These are phyloP conservation scores for Sminthurides bifidus DNA, from an alignment of 1,140 invertebrate species.

Conservation along the genomic window DNA sequence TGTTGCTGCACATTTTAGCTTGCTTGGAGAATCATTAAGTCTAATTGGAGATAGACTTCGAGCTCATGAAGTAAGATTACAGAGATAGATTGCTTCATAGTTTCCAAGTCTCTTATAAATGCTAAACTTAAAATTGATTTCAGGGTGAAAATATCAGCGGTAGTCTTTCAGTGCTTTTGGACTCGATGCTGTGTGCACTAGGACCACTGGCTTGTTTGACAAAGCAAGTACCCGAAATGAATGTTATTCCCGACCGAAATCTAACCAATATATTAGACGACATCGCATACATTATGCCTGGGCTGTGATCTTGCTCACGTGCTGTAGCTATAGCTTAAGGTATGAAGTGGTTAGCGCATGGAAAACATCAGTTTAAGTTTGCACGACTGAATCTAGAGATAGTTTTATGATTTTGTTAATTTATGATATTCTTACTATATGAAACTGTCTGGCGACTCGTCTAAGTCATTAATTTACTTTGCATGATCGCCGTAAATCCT, in stretches of 20 bases:
- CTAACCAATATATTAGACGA: conserved; percentile 75
- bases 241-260: conserved; percentile 55
- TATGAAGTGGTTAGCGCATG: too few species aligned
- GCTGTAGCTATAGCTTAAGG: too few species aligned
- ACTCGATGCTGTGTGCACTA: conserved; percentile 84
- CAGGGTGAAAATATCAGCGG: conserved; percentile 84
- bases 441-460: too few species aligned
- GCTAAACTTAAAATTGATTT: conserved; percentile 13
- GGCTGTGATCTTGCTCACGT: conserved; percentile 54
- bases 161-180: conserved; percentile 82
- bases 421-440: too few species aligned
- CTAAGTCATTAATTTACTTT: too few species aligned
- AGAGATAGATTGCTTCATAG: background rate
- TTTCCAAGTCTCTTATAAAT: background rate
- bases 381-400: too few species aligned
- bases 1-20: conserved; percentile 80
- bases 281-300: conserved; percentile 94
- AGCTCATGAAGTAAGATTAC: conserved; percentile 62
- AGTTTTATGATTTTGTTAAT: too few species aligned
- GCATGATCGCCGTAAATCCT: too few species aligned
- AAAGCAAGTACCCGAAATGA: conserved; percentile 62
- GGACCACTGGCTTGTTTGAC: conserved; percentile 80
- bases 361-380: too few species aligned
- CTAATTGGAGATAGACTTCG: conserved; percentile 85
- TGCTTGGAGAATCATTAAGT: conserved; percentile 82